Evolutionary conservation across 2,113 vertebrate genomes (phyloP), one percentile per base, ranked within the genome.

Genomic region (Gavia stellata): DNA sequence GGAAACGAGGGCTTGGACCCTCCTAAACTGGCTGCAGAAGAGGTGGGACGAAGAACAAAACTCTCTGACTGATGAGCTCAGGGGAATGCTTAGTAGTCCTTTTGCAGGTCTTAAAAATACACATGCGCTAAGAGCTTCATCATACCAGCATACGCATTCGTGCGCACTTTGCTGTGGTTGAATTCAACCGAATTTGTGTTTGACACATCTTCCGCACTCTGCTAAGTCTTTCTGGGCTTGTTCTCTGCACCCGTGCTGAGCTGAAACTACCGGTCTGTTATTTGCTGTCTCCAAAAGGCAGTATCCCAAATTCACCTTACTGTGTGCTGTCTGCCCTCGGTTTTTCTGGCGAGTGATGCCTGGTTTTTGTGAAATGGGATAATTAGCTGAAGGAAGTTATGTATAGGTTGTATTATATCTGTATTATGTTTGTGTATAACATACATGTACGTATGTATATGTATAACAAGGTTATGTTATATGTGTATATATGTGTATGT

Each of bases 391-490:
- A 75, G 44, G 59, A 56, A 72, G 17, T 63, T 86, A 21, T 67
- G 7, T 34, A 31, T n/a, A n/a, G n/a, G n/a, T n/a, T n/a, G n/a
- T n/a, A n/a, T n/a, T n/a, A n/a, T n/a, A n/a, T n/a, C n/a, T n/a
- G n/a, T n/a, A n/a, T n/a, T 80, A 12, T 40, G 8, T 49, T 72
- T 55, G 12, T 19, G 23, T 63, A 8, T 33, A 40, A 25, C 14
- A 10, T 2, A 2, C 4, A 5, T 38, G 7, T 21, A 12, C 17
- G 13, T 21, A 12, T 19, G 13, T n/a, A 1, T 42, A 24, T 6
- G 20, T 33, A 40, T 50, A 72, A 77, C 53, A 36, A 72, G 11
- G 38, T 50, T 87, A 34, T 26, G 14, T 55, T 52, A 24, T 73
- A 34, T 40, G 55, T 61, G 11, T 74, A 42, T 63, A 16, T 79